phyloP scores from a whole-genome alignment of 2,888 invertebrate genomes.

The Actias luna region DNA sequence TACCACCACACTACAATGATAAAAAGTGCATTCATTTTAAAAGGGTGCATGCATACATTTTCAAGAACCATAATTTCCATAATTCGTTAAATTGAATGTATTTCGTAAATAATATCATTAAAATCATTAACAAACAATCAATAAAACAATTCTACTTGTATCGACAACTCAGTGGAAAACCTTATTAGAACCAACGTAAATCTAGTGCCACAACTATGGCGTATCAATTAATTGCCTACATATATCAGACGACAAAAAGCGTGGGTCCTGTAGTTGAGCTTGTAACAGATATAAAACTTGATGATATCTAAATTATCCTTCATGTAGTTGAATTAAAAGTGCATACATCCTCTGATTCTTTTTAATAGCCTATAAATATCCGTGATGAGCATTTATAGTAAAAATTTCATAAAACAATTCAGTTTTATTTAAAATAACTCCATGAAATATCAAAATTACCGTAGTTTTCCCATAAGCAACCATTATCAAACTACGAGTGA shows the following conservation, averaged over 20 bases:
- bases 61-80: too few relatives aligned
- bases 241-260: background rate
- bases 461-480: slow-evolving; percentile 1
- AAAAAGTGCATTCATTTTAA: too few relatives aligned
- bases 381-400: background rate
- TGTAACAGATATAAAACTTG: background rate
- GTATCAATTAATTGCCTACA: background rate
- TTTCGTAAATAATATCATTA: background rate
- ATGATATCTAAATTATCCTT: background rate
- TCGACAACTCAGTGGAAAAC: background rate
- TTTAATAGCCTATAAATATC: background rate
- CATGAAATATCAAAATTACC: background rate
- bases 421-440: background rate
- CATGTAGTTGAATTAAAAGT: too few relatives aligned
- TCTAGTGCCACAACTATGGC: background rate
- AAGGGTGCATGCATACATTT: too few relatives aligned
- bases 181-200: background rate
- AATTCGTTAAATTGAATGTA: too few relatives aligned
- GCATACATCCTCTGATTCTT: background rate
- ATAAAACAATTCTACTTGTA: background rate
- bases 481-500: background rate
- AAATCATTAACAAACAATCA: background rate
- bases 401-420: background rate
- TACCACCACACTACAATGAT: too few relatives aligned
- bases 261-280: background rate